Conservation (phyloP, 2,113 vertebrate species). For the Struthidea cinerea region DNA sequence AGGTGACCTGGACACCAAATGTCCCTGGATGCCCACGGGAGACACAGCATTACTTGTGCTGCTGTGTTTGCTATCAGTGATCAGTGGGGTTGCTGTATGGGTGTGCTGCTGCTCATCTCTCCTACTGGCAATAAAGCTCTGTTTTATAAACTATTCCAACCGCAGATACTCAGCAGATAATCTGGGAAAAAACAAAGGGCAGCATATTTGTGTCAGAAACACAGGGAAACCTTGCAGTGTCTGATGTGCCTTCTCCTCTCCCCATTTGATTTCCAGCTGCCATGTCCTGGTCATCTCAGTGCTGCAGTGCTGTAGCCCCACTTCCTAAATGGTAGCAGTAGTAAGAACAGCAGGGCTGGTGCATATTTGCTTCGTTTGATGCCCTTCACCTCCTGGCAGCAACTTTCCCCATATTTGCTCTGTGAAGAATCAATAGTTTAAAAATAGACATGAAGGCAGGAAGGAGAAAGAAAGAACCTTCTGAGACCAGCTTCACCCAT, state of each 20-base stretch:
- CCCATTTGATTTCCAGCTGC: neutral
- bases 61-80: neutral
- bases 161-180: neutral
- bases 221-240: neutral
- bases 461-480: neutral
- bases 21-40: neutral
- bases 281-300: neutral
- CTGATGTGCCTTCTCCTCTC: neutral
- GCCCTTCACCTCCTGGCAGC: neutral
- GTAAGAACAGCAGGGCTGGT: neutral
- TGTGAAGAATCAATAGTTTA: neutral
- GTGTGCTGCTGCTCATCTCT: neutral
- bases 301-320: neutral
- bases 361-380: neutral
- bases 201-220: neutral
- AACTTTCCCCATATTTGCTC: neutral
- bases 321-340: neutral
- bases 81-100: fast-evolving
- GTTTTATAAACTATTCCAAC: neutral
- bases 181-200: neutral
- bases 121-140: neutral
- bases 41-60: neutral
- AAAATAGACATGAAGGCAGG: neutral
- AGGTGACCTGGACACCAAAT: neutral
- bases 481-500: neutral